Conservation (phyloP, 1,140 invertebrate genomes). For the Cydia fagiglandana region DNA sequence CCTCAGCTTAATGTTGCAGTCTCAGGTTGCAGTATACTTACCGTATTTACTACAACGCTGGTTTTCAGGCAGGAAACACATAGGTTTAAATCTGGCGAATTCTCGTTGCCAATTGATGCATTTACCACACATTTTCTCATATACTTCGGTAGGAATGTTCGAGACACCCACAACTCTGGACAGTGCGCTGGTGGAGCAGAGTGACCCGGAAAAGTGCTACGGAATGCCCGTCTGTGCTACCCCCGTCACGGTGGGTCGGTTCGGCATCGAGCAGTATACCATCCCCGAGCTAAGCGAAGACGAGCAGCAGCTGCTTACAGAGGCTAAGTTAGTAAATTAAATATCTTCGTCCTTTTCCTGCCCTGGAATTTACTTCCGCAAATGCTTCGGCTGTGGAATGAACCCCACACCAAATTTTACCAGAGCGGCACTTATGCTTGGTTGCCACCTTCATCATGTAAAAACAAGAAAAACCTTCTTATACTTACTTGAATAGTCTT, state of each 20-base stretch:
- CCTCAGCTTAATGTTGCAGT: too few relatives aligned
- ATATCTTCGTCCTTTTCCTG: too few relatives aligned
- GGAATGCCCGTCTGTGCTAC: slow-evolving; percentile 59
- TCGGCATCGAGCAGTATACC: slow-evolving; percentile 57
- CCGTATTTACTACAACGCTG: too few relatives aligned
- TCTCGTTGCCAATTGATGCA: not conserved
- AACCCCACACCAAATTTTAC: too few relatives aligned
- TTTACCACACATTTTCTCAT: not conserved
- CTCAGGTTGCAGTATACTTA: too few relatives aligned
- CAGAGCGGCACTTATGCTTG: too few relatives aligned
- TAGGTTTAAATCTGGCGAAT: not conserved
- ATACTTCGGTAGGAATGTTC: slow-evolving; percentile 50
- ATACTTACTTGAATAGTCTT: too few relatives aligned
- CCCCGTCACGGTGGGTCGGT: slow-evolving; percentile 56
- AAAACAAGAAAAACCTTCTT: too few relatives aligned
- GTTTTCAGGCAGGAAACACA: too few relatives aligned
- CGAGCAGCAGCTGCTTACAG: slow-evolving; percentile 51
- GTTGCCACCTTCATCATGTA: too few relatives aligned
- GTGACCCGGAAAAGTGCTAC: slow-evolving; percentile 58
- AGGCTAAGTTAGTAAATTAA: slow-evolving; percentile 53
- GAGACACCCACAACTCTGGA: slow-evolving; percentile 59
- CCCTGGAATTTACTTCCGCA: too few relatives aligned
- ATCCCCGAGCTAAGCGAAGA: slow-evolving; percentile 55
- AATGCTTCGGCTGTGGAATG: too few relatives aligned
- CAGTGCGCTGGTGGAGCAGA: slow-evolving; percentile 65